Evolutionary conservation across 2,888 invertebrate genomes (phyloP).

Genomic region (Molanna angustata): DNA sequence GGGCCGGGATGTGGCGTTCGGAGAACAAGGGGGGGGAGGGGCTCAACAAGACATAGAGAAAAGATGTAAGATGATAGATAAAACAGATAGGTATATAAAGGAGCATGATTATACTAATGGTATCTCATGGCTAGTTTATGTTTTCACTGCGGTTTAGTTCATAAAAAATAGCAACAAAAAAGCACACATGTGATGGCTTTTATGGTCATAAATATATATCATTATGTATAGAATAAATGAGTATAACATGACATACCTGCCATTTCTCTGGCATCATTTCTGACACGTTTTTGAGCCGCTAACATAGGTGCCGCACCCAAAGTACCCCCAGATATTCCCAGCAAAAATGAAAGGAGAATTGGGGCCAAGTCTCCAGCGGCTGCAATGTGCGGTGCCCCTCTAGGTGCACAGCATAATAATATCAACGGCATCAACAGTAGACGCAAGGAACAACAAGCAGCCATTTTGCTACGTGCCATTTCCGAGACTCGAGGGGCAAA

Average conservation of each 20-base stretch:
- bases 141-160: no score
- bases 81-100: no score
- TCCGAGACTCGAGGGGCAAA: slow-evolving; percentile 78
- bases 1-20: no score
- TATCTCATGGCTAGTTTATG: no score
- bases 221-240: no score
- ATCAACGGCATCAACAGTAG: slow-evolving; percentile 76
- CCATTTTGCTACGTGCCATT: slow-evolving; percentile 77
- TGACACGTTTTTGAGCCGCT: slow-evolving; percentile 81
- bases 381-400: slow-evolving; percentile 61
- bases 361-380: slow-evolving; percentile 29
- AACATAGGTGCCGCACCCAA: slow-evolving; percentile 93
- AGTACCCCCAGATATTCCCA: slow-evolving; percentile 84
- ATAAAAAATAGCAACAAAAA: no score
- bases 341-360: slow-evolving; percentile 51
- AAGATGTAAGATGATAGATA: no score
- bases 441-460: slow-evolving; percentile 71
- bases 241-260: no score
- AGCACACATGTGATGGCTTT: no score
- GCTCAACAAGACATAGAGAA: no score
- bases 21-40: no score
- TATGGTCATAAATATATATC: no score
- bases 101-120: neutral
- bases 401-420: slow-evolving; percentile 77
- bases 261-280: slow-evolving; percentile 81